Conservation (phyloP, 2,888 invertebrate species). For the Tenthredo livida region DNA sequence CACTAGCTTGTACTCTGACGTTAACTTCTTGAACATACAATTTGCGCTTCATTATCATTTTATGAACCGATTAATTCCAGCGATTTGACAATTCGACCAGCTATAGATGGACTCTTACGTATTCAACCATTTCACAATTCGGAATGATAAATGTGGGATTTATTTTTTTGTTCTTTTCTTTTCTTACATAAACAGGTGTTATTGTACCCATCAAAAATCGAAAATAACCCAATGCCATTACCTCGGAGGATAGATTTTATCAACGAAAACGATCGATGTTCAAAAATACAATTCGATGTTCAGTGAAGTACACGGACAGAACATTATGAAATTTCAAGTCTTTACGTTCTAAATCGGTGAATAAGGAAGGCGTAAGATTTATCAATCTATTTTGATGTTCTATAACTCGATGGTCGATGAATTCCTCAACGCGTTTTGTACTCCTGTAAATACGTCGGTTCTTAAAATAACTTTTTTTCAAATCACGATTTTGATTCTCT, state of each 20-base stretch:
- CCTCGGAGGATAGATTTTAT: conserved; percentile 8
- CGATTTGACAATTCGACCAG: not conserved
- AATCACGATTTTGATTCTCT: not conserved
- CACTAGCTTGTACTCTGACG: not conserved
- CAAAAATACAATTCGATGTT: not conserved
- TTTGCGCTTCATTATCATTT: not conserved
- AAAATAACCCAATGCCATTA: not conserved
- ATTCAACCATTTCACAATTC: not conserved
- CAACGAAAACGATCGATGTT: not conserved
- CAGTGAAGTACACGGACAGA: not conserved
- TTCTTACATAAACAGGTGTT: not conserved
- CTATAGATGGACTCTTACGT: not conserved
- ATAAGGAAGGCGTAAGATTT: not conserved
- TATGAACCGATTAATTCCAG: not conserved
- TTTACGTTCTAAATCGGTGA: not conserved
- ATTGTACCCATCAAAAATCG: not conserved
- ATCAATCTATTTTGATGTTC: not conserved
- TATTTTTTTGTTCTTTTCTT: not conserved
- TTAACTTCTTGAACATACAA: not conserved
- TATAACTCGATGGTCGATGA: not conserved
- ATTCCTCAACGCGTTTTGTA: not conserved
- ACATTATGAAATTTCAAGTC: not conserved
- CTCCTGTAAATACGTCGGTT: not conserved
- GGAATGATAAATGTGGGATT: not conserved
- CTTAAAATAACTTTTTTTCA: not conserved